These are phyloP conservation scores for Setipinna tenuifilis DNA, from an alignment of 2,797 vertebrate genomes.

Conservation along the genomic window DNA sequence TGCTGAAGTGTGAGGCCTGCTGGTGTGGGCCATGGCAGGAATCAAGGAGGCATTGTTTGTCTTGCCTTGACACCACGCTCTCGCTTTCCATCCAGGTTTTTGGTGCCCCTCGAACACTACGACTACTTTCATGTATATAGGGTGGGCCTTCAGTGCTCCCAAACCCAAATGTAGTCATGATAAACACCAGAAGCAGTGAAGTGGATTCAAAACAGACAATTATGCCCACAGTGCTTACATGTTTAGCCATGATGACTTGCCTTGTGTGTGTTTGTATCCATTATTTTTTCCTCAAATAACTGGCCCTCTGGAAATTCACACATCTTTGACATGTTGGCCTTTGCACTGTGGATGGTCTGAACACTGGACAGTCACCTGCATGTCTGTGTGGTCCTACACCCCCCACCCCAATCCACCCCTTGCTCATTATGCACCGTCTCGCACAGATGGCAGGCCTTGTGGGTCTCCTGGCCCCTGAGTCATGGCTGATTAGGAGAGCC, in stretches of 20 bases:
- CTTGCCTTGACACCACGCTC: neutral
- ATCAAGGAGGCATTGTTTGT: neutral
- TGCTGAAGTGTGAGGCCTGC: neutral
- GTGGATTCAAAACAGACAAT: neutral
- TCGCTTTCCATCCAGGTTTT: neutral
- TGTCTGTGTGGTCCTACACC: slow-evolving; percentile 46
- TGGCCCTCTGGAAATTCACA: neutral
- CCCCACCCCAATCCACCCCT: neutral
- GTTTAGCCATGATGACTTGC: too few relatives aligned
- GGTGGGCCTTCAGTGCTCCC: neutral
- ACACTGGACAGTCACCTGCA: slow-evolving; percentile 28
- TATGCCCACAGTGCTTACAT: too few relatives aligned
- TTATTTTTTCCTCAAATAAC: too few relatives aligned
- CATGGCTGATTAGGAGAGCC: slow-evolving; percentile 48
- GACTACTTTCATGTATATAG: neutral
- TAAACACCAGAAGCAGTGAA: neutral
- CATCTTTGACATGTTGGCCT: slow-evolving; percentile 33
- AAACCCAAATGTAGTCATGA: neutral
- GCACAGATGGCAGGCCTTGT: slow-evolving; percentile 54
- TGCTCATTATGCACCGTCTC: slow-evolving; percentile 52
- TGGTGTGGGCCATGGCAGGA: neutral
- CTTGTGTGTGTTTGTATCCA: too few relatives aligned
- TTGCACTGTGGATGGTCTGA: slow-evolving; percentile 41
- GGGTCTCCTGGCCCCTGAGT: slow-evolving; percentile 45
- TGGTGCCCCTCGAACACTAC: neutral